Percentiles rank a stretch among this genome's conserved stretches.
Conservation (phyloP, 1,140 invertebrate genomes). For the Steinernema feltiae region DNA sequence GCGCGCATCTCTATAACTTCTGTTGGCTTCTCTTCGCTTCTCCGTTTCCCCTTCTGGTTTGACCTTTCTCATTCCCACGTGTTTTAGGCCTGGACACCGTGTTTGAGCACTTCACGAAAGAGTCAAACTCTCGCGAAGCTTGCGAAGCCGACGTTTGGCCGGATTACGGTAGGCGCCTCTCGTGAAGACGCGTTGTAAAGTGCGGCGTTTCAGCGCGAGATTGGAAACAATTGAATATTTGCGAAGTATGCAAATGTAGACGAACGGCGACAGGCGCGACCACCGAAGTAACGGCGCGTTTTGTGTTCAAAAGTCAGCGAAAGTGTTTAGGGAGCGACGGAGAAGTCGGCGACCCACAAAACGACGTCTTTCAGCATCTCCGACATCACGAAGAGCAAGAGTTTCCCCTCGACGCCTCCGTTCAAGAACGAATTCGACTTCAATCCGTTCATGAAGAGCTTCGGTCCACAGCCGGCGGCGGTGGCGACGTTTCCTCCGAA, state of each 20-base stretch:
- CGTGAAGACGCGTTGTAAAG: neutral
- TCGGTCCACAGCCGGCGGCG: neutral
- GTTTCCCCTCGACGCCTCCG: neutral
- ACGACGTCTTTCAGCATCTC: neutral
- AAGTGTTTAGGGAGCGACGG: neutral
- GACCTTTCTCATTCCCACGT: neutral
- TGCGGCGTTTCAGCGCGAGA: neutral
- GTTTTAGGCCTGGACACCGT: neutral
- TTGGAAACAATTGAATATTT: neutral
- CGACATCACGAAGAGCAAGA: neutral
- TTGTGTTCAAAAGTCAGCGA: neutral
- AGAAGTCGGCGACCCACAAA: neutral
- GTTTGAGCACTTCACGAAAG: neutral
- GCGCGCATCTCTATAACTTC: no score
- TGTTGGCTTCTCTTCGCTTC: neutral
- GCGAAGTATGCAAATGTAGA: conserved; percentile 12
- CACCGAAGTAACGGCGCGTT: neutral
- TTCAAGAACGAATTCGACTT: neutral
- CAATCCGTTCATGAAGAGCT: conserved; percentile 3
- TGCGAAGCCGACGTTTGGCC: neutral
- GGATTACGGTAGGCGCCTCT: conserved; percentile 6
- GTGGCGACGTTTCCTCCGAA: neutral
- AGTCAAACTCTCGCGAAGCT: neutral
- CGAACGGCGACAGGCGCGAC: neutral
- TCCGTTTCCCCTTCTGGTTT: no score